Percentiles rank a stretch among this genome's conserved stretches.
These are phyloP conservation scores for Tenodera sinensis DNA, from an alignment of 2,888 invertebrate species.

Conservation along the genomic window DNA sequence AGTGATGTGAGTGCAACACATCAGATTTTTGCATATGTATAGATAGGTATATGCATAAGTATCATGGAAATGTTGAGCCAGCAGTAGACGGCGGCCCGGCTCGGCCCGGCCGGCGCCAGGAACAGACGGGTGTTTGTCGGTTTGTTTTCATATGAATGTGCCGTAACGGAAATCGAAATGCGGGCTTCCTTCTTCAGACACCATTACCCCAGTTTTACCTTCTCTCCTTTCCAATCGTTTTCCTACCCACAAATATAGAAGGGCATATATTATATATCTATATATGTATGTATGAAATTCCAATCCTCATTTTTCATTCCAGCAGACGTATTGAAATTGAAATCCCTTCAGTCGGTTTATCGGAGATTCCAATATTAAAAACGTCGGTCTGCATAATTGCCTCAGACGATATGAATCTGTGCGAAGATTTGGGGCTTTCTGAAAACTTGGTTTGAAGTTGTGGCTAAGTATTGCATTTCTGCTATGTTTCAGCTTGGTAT, in stretches of 20 bases:
- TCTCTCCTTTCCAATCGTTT: neutral
- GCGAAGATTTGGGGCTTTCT: neutral
- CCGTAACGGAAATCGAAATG: neutral
- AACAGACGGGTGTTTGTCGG: neutral
- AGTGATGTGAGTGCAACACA: too few species aligned
- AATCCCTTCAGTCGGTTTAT: neutral
- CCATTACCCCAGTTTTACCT: neutral
- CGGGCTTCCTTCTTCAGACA: neutral
- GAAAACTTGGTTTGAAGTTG: too few species aligned
- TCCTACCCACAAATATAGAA: neutral
- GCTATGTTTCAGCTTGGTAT: too few species aligned
- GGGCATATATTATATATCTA: neutral
- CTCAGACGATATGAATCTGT: neutral
- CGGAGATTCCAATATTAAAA: neutral
- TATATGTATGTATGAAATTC: neutral
- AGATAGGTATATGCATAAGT: too few species aligned
- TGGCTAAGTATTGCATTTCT: too few species aligned
- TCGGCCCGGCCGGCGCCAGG: too few species aligned
- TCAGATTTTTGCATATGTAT: too few species aligned
- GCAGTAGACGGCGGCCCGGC: too few species aligned
- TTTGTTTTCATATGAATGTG: neutral
- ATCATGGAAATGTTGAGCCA: too few species aligned
- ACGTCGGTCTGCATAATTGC: neutral
- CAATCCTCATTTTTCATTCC: neutral
- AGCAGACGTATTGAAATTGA: neutral